These are phyloP conservation scores for Turdus rufiventris DNA, from an alignment of 2,113 vertebrate genomes.

Conservation along the genomic window DNA sequence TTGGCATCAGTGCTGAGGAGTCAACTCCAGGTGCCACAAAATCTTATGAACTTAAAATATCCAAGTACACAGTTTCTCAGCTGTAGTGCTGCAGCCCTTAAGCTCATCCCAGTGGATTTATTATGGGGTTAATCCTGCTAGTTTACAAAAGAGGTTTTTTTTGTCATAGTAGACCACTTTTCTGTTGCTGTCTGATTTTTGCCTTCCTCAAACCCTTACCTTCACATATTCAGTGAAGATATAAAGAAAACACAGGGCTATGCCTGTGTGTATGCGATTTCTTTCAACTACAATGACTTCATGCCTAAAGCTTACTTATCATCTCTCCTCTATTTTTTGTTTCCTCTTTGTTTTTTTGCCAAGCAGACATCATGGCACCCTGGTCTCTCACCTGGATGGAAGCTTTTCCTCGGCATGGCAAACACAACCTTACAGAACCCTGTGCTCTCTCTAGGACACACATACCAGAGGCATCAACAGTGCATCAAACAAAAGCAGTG, in stretches of 20 bases:
- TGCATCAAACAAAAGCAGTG: neutral
- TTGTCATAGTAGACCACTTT: neutral
- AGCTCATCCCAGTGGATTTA: neutral
- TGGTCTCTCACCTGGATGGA: rapidly evolving
- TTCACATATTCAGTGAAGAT: neutral
- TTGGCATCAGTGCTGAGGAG: neutral
- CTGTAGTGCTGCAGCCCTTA: neutral
- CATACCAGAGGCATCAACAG: neutral
- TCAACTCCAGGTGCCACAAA: neutral
- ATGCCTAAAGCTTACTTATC: neutral
- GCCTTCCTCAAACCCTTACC: neutral
- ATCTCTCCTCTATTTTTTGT: neutral
- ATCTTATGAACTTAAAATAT: neutral
- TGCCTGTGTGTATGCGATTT: neutral
- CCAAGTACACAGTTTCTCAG: neutral
- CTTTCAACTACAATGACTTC: neutral
- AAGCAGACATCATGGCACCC: rapidly evolving
- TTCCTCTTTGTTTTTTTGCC: neutral
- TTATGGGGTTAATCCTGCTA: neutral
- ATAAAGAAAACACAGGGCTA: neutral
- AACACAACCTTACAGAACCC: neutral
- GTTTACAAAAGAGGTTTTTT: neutral
- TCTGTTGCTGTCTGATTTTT: neutral
- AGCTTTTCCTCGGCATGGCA: rapidly evolving
- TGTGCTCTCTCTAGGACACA: neutral